These are phyloP conservation scores for Noctua janthe DNA, from an alignment of 2,888 invertebrate species.

Conservation along the genomic window DNA sequence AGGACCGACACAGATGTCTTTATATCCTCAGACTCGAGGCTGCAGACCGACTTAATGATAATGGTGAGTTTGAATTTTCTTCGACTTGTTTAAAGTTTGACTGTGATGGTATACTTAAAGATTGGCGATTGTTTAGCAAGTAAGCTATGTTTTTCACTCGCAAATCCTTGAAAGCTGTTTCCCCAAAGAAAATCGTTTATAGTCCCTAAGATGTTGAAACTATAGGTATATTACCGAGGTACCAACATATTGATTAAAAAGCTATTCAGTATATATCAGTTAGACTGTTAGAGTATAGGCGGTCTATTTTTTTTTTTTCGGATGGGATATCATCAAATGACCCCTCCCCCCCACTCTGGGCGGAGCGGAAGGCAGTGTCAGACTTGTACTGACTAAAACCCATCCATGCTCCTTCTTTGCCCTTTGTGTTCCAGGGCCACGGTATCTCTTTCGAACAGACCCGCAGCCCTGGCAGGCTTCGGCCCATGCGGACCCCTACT, in stretches of 20 bases:
- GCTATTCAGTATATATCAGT: neutral
- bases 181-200: neutral
- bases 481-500: too few relatives aligned
- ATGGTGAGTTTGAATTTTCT: slow-evolving; percentile 77
- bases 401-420: too few relatives aligned
- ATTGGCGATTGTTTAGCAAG: neutral
- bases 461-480: too few relatives aligned
- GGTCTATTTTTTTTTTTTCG: neutral
- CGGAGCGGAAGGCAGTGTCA: too few relatives aligned
- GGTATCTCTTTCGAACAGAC: too few relatives aligned
- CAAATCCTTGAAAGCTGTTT: neutral
- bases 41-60: slow-evolving; percentile 85
- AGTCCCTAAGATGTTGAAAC: neutral
- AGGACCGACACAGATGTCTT: slow-evolving; percentile 82
- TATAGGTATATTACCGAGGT: neutral
- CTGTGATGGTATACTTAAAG: neutral
- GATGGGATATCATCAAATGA: too few relatives aligned
- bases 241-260: neutral
- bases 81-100: slow-evolving; percentile 24
- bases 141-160: neutral
- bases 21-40: slow-evolving; percentile 80
- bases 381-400: too few relatives aligned
- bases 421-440: too few relatives aligned
- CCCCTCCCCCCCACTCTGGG: too few relatives aligned
- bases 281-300: neutral